A percentile compares a stretch with the other conserved stretches of the same genome.
Conservation (phyloP, 2,797 vertebrate genomes). For the Dendrocincla tyrannina region DNA sequence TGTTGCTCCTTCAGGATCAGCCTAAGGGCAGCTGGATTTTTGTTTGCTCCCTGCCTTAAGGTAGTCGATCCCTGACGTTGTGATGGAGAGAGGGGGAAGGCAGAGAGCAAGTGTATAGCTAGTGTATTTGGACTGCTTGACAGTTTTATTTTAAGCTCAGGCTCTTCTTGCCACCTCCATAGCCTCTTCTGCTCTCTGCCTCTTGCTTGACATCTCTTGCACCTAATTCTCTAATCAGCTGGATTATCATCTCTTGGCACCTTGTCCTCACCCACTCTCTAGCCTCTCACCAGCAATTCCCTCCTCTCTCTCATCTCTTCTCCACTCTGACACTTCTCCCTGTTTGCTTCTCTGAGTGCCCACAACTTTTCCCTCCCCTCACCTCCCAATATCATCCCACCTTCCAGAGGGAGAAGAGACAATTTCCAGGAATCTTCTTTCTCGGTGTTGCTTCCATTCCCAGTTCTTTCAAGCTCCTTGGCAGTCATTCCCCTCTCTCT, state of each 20-base stretch:
- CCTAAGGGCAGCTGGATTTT: not conserved
- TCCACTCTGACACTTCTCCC: not conserved
- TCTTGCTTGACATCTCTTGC: constrained; percentile 9
- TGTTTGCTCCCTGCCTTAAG: not conserved
- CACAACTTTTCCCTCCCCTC: not conserved
- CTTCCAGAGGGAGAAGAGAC: not conserved
- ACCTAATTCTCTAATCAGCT: constrained; percentile 37
- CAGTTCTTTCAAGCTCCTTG: constrained; percentile 14
- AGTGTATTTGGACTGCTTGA: not conserved
- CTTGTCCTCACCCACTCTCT: not conserved
- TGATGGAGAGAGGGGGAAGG: not conserved
- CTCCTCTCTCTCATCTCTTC: not conserved
- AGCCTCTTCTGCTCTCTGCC: constrained; percentile 17
- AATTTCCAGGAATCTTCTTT: not conserved
- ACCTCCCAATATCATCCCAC: not conserved
- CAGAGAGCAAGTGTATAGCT: not conserved
- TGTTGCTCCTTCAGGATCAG: not conserved
- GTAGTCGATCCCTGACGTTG: not conserved
- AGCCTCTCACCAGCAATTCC: constrained; percentile 16
- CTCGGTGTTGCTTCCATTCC: not conserved
- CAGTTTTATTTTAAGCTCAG: constrained; percentile 26
- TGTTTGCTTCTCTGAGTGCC: not conserved
- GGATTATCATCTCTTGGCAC: constrained; percentile 28
- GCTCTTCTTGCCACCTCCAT: not conserved
- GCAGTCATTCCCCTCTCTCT: not conserved